phyloP scores from a whole-genome alignment of 2,113 vertebrate genomes.

The Pristiophorus japonicus region DNA sequence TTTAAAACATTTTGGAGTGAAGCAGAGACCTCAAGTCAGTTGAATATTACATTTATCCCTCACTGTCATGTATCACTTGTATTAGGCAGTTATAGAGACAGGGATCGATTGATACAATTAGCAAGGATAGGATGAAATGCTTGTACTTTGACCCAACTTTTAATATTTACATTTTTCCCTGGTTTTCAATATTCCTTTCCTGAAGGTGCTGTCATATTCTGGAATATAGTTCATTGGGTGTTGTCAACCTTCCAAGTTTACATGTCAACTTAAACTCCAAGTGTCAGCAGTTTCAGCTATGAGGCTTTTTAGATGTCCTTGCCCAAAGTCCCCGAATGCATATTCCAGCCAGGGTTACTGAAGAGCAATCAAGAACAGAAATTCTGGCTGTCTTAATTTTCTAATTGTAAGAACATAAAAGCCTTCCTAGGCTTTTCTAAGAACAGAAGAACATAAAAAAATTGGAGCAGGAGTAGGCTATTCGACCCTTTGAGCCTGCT shows the following conservation, averaged over 20 bases:
- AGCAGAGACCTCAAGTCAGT: neutral
- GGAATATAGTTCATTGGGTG: too few relatives aligned
- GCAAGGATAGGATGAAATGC: neutral
- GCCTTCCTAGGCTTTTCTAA: too few relatives aligned
- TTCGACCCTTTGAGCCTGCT: too few relatives aligned
- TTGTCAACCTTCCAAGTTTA: too few relatives aligned
- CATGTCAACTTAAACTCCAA: neutral
- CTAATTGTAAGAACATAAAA: neutral
- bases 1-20: neutral
- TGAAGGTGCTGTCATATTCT: too few relatives aligned
- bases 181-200: too few relatives aligned
- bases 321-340: neutral
- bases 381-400: neutral
- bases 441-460: neutral
- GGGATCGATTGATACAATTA: neutral
- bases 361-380: neutral
- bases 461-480: too few relatives aligned
- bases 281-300: neutral
- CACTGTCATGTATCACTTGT: neutral
- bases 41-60: neutral
- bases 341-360: neutral
- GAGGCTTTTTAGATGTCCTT: neutral
- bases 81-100: neutral
- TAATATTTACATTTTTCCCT: too few relatives aligned
- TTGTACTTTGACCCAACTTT: neutral